phyloP scores from a whole-genome alignment of 2,113 vertebrate genomes.

The Hepsetus odoe region DNA sequence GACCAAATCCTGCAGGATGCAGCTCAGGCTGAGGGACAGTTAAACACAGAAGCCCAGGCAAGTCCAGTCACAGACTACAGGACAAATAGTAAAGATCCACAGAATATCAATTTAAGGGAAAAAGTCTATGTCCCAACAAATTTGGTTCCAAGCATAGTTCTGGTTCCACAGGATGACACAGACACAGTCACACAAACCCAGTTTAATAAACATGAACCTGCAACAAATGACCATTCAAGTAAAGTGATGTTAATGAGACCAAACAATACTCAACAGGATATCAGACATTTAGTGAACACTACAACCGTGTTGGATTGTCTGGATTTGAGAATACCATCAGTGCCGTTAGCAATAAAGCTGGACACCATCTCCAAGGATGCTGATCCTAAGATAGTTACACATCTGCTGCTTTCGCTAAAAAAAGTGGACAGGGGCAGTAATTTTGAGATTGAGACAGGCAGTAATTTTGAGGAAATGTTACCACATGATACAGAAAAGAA shows the following conservation, averaged over 20 bases:
- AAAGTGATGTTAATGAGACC: not conserved
- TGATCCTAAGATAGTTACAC: not conserved
- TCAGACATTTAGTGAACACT: not conserved
- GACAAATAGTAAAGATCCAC: not conserved
- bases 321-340: not conserved
- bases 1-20: not conserved
- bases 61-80: not conserved
- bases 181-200: not conserved
- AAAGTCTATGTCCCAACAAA: not conserved
- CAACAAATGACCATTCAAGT: not conserved
- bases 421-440: not conserved
- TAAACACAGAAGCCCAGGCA: not conserved
- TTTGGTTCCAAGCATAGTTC: not conserved
- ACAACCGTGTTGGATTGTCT: not conserved
- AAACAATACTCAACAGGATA: not conserved
- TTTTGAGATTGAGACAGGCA: not conserved
- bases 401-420: not conserved
- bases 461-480: not conserved
- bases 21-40: too few species aligned
- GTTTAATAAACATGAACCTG: not conserved
- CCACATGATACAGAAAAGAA: not conserved
- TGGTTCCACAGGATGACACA: not conserved
- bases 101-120: not conserved
- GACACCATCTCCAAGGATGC: not conserved
- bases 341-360: too few species aligned